These are phyloP conservation scores for Nibea coibor DNA, from an alignment of 2,113 vertebrate genomes.

Conservation along the genomic window DNA sequence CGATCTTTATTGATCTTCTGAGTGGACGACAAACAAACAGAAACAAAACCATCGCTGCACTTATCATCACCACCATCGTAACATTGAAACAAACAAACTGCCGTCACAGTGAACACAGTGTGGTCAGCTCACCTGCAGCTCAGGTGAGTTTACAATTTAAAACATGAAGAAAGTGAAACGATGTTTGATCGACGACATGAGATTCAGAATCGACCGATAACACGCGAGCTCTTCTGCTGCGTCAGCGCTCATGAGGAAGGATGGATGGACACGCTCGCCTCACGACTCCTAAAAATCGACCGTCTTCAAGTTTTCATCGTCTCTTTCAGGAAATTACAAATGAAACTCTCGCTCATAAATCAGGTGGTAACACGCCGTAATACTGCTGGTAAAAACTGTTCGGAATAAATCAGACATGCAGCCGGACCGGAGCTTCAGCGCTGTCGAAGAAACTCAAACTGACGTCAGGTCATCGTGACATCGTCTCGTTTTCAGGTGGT, in stretches of 20 bases:
- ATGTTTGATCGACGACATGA: neutral
- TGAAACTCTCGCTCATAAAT: too few relatives aligned
- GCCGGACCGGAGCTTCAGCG: too few relatives aligned
- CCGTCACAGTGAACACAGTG: slow-evolving; percentile 37
- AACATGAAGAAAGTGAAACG: neutral
- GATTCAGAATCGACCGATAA: neutral
- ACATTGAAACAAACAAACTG: neutral
- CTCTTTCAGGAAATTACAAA: too few relatives aligned
- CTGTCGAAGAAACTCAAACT: too few relatives aligned
- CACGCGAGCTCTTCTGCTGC: neutral
- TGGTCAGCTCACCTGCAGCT: neutral
- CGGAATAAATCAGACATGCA: too few relatives aligned
- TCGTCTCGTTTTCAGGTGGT: too few relatives aligned
- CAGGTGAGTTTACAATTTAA: neutral
- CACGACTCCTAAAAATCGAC: neutral
- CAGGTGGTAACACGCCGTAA: too few relatives aligned
- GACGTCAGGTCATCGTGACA: too few relatives aligned
- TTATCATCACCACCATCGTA: neutral
- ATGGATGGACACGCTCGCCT: neutral
- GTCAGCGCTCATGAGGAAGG: neutral
- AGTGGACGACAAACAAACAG: slow-evolving; percentile 12
- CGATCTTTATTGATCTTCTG: slow-evolving; percentile 55
- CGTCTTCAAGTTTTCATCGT: neutral
- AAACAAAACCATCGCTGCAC: neutral
- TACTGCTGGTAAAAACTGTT: too few relatives aligned